Evolutionary conservation across 2,888 invertebrate genomes (phyloP).

Genomic region (Microctonus brassicae): DNA sequence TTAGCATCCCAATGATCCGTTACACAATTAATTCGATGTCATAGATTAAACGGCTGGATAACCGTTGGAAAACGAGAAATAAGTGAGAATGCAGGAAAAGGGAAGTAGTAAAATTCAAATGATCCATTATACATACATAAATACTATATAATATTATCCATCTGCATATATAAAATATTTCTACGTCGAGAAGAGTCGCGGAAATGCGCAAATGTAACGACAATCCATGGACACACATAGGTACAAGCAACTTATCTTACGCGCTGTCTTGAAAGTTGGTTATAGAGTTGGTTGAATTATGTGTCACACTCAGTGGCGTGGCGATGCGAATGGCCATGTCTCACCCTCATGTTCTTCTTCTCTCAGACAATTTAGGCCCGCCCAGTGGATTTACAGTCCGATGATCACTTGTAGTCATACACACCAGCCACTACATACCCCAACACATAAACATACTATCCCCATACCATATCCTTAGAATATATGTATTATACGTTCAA

Average conservation of each 20-base stretch:
- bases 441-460: not conserved
- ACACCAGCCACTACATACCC: conserved; percentile 4
- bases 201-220: not conserved
- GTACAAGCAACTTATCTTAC: conserved; percentile 49
- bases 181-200: not conserved
- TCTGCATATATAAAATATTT: not conserved
- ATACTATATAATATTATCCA: not conserved
- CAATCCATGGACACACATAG: conserved; percentile 26
- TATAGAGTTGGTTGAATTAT: conserved; percentile 62
- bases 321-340: conserved; percentile 38
- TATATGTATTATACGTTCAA: too few relatives aligned
- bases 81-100: not conserved
- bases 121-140: not conserved
- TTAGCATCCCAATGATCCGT: conserved; percentile 22
- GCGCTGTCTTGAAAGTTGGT: conserved; percentile 56
- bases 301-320: conserved; percentile 52
- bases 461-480: too few relatives aligned
- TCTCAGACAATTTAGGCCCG: conserved; percentile 30
- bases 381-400: conserved; percentile 14
- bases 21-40: conserved; percentile 21
- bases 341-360: not conserved
- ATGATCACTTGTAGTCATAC: not conserved
- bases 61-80: conserved; percentile 1
- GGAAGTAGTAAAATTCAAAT: not conserved
- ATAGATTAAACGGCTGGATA: conserved; percentile 11